Conservation (phyloP, 1,140 invertebrate species). For the Orchesella cincta region DNA sequence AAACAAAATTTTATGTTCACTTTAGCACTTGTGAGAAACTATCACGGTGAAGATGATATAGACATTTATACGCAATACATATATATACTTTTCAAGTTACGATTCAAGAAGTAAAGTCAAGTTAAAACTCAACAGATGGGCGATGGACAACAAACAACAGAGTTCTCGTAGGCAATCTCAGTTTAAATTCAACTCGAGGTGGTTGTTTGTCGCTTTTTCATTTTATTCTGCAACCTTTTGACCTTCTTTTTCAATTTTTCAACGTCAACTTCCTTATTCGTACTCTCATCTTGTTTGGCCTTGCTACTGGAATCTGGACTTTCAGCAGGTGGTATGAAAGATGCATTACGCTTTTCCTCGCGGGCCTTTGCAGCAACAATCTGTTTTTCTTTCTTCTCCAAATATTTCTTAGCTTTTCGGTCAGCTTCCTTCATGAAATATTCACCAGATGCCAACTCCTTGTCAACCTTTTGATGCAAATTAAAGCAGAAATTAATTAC, state of each 20-base stretch:
- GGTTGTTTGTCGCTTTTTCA: conserved; percentile 32
- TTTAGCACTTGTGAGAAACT: too few species aligned
- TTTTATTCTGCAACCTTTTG: conserved; percentile 37
- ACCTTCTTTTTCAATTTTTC: conserved; percentile 49
- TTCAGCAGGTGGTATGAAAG: conserved; percentile 82
- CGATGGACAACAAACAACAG: neutral
- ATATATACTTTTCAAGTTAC: too few species aligned
- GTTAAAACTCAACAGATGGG: neutral
- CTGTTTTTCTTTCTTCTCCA: conserved; percentile 72
- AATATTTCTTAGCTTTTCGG: conserved; percentile 69
- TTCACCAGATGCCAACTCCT: conserved; percentile 90
- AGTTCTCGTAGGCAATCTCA: neutral
- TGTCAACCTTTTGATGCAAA: conserved; percentile 67
- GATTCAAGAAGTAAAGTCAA: too few species aligned
- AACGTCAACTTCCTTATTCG: conserved; percentile 43
- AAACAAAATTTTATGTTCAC: too few species aligned
- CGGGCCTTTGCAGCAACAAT: conserved; percentile 64
- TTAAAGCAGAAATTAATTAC: conserved; percentile 51
- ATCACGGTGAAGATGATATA: too few species aligned
- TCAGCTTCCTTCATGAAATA: conserved; percentile 91
- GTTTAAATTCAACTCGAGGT: neutral
- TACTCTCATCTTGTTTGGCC: conserved; percentile 6
- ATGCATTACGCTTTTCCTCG: conserved; percentile 75
- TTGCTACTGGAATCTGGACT: conserved; percentile 25
- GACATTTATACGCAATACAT: too few species aligned